Conservation (phyloP, 2,888 invertebrate genomes). For the Scelioninae gen. 2 region DNA sequence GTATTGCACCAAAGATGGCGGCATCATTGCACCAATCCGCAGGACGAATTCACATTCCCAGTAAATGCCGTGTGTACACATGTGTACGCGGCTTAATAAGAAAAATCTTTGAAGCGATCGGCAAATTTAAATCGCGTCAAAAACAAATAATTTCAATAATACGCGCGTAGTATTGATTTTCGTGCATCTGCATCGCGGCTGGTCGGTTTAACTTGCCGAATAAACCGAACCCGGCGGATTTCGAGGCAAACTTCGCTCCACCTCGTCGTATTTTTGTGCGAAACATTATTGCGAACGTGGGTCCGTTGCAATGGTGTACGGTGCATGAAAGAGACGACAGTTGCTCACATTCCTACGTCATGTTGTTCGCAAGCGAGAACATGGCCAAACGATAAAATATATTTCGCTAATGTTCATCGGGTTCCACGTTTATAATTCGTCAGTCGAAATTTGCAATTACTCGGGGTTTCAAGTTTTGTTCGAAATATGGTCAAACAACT, state of each 20-base stretch:
- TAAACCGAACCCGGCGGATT: background rate
- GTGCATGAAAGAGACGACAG: background rate
- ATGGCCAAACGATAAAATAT: background rate
- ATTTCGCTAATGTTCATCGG: background rate
- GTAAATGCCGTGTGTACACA: too few species aligned
- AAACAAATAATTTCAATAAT: conserved; percentile 10
- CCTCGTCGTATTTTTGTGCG: background rate
- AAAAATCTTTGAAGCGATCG: conserved; percentile 16
- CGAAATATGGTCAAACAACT: background rate
- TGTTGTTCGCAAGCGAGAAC: background rate
- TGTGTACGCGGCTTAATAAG: too few species aligned
- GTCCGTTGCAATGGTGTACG: background rate
- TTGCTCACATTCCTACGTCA: background rate
- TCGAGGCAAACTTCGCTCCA: background rate
- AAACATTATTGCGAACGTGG: background rate
- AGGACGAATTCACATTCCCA: too few species aligned
- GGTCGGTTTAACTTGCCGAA: background rate
- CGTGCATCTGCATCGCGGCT: background rate
- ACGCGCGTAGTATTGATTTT: conserved; percentile 1
- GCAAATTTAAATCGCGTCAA: conserved; percentile 25
- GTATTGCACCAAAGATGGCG: background rate
- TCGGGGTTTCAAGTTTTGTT: background rate
- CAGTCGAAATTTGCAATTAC: background rate
- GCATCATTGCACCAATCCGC: too few species aligned
- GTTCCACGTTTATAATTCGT: background rate